Evolutionary conservation across 2,113 vertebrate genomes (phyloP), one percentile per base, ranked within the genome.

Genomic region (Grammomys dolichurus): DNA sequence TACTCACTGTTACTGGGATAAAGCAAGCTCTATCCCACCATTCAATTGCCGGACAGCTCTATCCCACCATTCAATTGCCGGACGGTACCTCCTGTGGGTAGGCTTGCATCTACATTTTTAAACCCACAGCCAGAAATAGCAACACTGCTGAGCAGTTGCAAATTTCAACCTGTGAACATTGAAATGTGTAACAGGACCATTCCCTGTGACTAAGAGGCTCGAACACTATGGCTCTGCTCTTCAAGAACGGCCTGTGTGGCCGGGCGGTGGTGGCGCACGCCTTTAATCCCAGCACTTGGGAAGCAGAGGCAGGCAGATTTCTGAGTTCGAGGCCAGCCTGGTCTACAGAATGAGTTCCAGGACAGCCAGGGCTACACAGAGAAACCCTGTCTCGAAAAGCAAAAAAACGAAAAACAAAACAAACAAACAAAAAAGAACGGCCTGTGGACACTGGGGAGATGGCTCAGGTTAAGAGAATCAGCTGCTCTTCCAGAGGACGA

Each of bases 81-180:
- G 85, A 20, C 26, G 11, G 20, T n/a, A 28, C 19, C 48, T 43
- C 31, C 54, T 89, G 51, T 43, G 43, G 51, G 51, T 84, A 75
- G 65, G 73, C 67, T 22, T 36, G 3, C 46, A 33, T 76, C 89
- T 72, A 26, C 60, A 7, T 72, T 73, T 95, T 46, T 1, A 92
- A 93, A 82, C 48, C 92, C 56, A 89, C 67, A 77, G 51, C 40
- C 75, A 95, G 72, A 91, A 91, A 78, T 24, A 75, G 89, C 58
- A 91, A 24, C 43, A 12, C 20, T n/a, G 26, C 65, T 46, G 33
- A 93, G 26, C 7, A 76, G 31, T 70, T 63, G 31, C 28, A 22
- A 12, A 56, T 40, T 81, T 40, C 51, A 46, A 81, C 65, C 77
- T 17, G 31, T 76, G 89, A 73, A 65, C n/a, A 65, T 7, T 58